phyloP scores from a whole-genome alignment of 2,888 invertebrate genomes.

The Atherix ibis region DNA sequence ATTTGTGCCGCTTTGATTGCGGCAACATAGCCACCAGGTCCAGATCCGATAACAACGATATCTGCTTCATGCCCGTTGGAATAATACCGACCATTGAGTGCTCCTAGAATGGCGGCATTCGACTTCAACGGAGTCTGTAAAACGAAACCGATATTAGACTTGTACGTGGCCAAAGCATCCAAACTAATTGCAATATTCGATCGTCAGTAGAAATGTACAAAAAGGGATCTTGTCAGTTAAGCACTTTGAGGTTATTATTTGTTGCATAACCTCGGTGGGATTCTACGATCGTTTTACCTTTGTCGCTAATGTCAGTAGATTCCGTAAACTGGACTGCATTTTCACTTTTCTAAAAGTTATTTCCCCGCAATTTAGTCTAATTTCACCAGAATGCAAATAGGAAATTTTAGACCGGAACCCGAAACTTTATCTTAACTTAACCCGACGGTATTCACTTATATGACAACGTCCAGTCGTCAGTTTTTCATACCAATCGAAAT shows the following conservation, averaged over 20 bases:
- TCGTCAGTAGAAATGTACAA: background rate
- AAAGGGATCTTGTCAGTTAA: conserved; percentile 1
- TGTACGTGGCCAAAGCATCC: background rate
- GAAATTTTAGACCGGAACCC: too few relatives aligned
- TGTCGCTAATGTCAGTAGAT: conserved; percentile 6
- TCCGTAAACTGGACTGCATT: conserved; percentile 11
- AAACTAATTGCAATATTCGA: background rate
- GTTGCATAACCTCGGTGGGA: conserved; percentile 3
- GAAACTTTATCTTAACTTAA: too few relatives aligned
- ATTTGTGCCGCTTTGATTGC: conserved; percentile 97
- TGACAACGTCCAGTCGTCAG: too few relatives aligned
- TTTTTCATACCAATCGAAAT: too few relatives aligned
- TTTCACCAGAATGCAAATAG: too few relatives aligned
- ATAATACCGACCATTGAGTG: conserved; percentile 41
- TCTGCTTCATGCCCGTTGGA: conserved; percentile 70
- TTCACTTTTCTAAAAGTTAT: conserved; percentile 9
- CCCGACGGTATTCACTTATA: too few relatives aligned
- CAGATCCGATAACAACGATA: conserved; percentile 92
- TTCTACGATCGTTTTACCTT: conserved; percentile 7
- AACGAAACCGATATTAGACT: too few relatives aligned
- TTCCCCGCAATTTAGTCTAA: too few relatives aligned
- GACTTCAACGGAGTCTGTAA: conserved; percentile 25
- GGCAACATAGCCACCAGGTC: conserved; percentile 98
- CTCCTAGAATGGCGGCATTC: conserved; percentile 29
- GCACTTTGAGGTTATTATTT: conserved; percentile 6